Percentiles rank a stretch among this genome's conserved stretches.
phyloP scores from a whole-genome alignment of 2,797 vertebrate genomes.

The Sebastes hubbsi region DNA sequence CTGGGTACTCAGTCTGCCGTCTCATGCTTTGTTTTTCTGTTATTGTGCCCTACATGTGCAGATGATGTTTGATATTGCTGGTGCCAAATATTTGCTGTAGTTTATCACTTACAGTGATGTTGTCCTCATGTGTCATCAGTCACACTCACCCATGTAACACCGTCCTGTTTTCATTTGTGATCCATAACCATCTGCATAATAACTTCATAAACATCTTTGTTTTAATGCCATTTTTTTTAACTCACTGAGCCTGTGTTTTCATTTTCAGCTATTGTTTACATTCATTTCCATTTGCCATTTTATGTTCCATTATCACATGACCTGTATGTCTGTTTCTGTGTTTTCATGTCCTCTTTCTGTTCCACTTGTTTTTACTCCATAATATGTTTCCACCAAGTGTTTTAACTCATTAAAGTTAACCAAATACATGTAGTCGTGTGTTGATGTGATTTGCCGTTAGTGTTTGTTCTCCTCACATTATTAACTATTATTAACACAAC shows the following conservation, averaged over 20 bases:
- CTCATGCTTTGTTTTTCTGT: background rate
- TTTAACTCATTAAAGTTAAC: constrained; percentile 74
- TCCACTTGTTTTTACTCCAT: constrained; percentile 24
- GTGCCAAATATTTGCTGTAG: constrained; percentile 29
- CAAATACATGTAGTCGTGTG: constrained; percentile 49
- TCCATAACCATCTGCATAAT: constrained; percentile 11
- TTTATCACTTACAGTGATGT: constrained; percentile 12
- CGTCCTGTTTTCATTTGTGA: constrained; percentile 26
- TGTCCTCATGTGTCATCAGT: constrained; percentile 1
- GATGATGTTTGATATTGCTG: constrained; percentile 7
- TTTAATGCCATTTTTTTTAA: constrained; percentile 5
- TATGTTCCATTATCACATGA: constrained; percentile 31
- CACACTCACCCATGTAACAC: constrained; percentile 20
- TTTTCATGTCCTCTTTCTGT: constrained; percentile 25
- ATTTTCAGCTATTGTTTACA: constrained; percentile 18
- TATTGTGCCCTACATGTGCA: background rate
- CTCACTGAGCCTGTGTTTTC: background rate
- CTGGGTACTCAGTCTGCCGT: background rate
- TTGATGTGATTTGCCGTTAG: constrained; percentile 51
- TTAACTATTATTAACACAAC: constrained; percentile 16
- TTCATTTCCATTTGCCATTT: background rate
- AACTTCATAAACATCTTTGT: constrained; percentile 19
- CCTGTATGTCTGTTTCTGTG: background rate
- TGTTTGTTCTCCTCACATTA: constrained; percentile 23
- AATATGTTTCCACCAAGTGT: constrained; percentile 35